Evolutionary conservation across 2,113 vertebrate genomes (phyloP).

Genomic region (Thamnaconus septentrionalis): DNA sequence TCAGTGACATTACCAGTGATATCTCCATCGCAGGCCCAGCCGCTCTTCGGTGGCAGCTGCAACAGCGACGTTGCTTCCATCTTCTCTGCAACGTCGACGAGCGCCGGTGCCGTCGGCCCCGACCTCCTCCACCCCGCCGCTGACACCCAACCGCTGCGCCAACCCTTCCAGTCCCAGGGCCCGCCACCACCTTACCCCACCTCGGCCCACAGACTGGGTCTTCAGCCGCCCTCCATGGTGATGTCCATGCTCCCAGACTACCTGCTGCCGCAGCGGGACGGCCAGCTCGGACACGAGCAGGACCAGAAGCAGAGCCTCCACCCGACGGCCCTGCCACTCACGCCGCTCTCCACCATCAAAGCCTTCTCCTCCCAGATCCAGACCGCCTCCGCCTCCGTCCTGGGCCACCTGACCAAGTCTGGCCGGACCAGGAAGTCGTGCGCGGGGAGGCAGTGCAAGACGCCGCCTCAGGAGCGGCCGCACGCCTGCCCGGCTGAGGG

Average conservation of each 20-base stretch:
- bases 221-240: constrained; percentile 26
- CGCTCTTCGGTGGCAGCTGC: constrained; percentile 66
- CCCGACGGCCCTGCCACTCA: constrained; percentile 77
- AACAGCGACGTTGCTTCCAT: constrained; percentile 77
- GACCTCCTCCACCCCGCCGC: constrained; percentile 69
- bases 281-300: constrained; percentile 67
- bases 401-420: constrained; percentile 82
- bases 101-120: constrained; percentile 73
- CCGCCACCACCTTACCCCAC: constrained; percentile 82
- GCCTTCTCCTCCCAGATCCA: constrained; percentile 88
- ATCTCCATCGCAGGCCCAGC: constrained; percentile 63
- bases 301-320: constrained; percentile 38
- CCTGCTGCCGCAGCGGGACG: constrained; percentile 81
- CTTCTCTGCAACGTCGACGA: constrained; percentile 83
- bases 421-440: constrained; percentile 84
- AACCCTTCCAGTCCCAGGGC: constrained; percentile 72
- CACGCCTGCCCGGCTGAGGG: constrained; percentile 90
- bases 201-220: constrained; percentile 62
- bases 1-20: constrained; percentile 60
- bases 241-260: constrained; percentile 93
- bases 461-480: constrained; percentile 88
- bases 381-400: constrained; percentile 67
- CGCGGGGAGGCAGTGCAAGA: constrained; percentile 84
- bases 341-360: constrained; percentile 92
- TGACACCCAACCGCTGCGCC: constrained; percentile 16